A percentile compares a stretch with the other conserved stretches of the same genome.
Evolutionary conservation across 2,113 vertebrate species (phyloP).

Genomic region (Rhynchopsitta pachyrhyncha): DNA sequence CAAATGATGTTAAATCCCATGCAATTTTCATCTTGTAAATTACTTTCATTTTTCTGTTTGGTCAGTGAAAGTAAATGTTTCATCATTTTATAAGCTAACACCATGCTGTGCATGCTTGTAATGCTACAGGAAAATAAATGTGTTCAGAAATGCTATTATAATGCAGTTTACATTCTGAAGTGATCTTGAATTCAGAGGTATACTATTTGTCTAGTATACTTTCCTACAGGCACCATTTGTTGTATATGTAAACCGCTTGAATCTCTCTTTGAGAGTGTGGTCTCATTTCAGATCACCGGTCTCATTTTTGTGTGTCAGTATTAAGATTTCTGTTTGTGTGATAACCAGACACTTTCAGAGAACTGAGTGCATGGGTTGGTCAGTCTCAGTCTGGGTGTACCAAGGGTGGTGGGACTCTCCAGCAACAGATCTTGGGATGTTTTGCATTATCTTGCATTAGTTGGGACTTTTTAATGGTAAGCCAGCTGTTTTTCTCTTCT

Average conservation of each 20-base stretch:
- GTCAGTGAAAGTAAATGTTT: background rate
- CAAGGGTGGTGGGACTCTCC: background rate
- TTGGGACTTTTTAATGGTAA: background rate
- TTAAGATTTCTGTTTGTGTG: background rate
- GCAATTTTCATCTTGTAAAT: background rate
- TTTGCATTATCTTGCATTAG: background rate
- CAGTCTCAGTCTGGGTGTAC: rapidly evolving
- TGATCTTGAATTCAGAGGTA: background rate
- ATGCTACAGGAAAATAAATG: background rate
- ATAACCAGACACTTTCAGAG: background rate
- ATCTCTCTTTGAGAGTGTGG: background rate
- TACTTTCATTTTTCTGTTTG: background rate
- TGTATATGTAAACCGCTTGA: background rate
- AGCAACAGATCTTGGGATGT: background rate
- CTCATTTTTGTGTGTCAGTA: background rate
- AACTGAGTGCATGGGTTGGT: too few species aligned
- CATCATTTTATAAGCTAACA: background rate
- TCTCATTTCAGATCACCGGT: background rate
- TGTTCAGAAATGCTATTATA: background rate
- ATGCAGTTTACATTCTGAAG: background rate
- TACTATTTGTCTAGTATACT: background rate
- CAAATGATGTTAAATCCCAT: background rate
- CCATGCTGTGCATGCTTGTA: background rate
- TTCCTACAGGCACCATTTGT: background rate
- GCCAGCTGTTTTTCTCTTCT: background rate